Base-by-base conservation (phyloP, 2,797 vertebrate genomes). In the Heterohyrax brucei region DNA sequence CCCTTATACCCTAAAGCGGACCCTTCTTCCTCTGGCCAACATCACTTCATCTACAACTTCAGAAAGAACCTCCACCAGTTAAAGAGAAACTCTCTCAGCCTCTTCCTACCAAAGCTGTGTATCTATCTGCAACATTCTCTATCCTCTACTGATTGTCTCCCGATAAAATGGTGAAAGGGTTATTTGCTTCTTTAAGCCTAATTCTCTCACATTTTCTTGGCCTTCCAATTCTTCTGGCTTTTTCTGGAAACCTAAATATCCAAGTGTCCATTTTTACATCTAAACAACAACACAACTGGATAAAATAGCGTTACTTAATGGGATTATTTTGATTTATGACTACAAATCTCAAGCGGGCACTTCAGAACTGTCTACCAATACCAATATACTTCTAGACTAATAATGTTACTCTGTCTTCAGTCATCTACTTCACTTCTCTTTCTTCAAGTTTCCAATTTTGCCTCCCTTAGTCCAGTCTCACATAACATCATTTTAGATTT, bases 211-310 rank as follows among this genome's bases (percentile, higher is more conserved):
- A 91, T 84, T 50, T 91, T 6, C 26, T 83, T 86, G 85, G 12
- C 18, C 7, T 70, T 39, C 19, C 72, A 79, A 70, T 91, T 84
- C 16, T 46, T 79, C 14, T 77, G 56, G 5, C 7, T 81, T 85
- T 89, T 50, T 64, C n/a, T 73, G 68, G 28, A 92, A n/a, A 93
- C 10, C 24, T 56, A 89, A 24, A 89, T 82, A 33, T 88, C 10
- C 3, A 73, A 72, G n/a, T 81, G 30, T 4, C 4, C 48, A 66
- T 12, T 30, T 19, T 5, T 85, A 46, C 33, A 50, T 21, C 18
- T 59, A 66, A 80, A 28, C 7, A 14, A 73, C 22, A 87, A 4
- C 0, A 19, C 22, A 4, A 6, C 0, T 83, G 24, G 33, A 53
- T 48, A 72, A 79, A 89, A 64, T 5, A 46, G 21, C 8, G 56